Conservation (phyloP, 1,140 invertebrate genomes). For the Ridgeia piscesae region DNA sequence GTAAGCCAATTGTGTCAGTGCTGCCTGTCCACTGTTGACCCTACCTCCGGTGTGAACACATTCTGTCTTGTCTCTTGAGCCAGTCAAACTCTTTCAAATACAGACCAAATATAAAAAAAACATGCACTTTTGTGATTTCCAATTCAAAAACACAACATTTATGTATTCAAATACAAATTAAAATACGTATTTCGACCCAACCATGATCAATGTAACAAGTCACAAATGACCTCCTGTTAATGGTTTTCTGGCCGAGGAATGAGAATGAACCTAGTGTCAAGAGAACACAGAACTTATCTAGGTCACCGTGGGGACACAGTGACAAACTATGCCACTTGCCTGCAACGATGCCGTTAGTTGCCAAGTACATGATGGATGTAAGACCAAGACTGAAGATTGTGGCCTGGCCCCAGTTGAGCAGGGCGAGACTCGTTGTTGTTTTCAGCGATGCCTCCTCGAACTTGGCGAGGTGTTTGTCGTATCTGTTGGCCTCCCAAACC, state of each 20-base stretch:
- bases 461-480: constrained; percentile 74
- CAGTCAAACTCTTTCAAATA: no score
- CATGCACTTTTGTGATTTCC: no score
- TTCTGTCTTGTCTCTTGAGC: no score
- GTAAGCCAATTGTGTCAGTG: no score
- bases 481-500: constrained; percentile 86
- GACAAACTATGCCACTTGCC: constrained; percentile 63
- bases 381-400: constrained; percentile 93
- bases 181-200: no score
- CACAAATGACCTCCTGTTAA: not conserved
- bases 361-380: constrained; percentile 90
- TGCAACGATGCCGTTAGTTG: constrained; percentile 83
- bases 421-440: constrained; percentile 88
- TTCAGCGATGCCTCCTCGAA: constrained; percentile 81
- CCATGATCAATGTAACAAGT: no score
- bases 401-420: constrained; percentile 98
- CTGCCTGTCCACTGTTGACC: no score
- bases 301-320: not conserved
- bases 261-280: constrained; percentile 21
- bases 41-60: no score
- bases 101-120: no score
- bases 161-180: no score
- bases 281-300: no score
- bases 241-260: not conserved
- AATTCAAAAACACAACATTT: no score